Percentiles rank a stretch among this genome's conserved stretches.
Conservation (phyloP, 1,140 invertebrate genomes). For the Phthorimaea operculella region DNA sequence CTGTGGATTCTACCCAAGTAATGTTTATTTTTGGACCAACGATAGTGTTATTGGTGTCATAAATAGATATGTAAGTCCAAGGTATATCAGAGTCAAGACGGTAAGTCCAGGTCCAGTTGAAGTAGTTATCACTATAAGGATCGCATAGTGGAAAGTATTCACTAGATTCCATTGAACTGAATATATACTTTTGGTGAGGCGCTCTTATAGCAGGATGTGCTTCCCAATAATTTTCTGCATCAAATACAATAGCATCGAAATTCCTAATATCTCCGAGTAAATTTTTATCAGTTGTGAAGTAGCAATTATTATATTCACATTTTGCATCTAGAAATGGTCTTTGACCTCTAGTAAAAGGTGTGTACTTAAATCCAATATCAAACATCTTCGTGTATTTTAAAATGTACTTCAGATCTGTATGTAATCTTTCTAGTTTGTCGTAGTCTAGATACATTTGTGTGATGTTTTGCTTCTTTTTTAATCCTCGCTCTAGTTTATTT, state of each 20-base stretch:
- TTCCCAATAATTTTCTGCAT: constrained; percentile 41
- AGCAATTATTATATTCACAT: constrained; percentile 39
- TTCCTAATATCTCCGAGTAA: constrained; percentile 30
- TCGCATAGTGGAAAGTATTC: constrained; percentile 30
- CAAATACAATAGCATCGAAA: constrained; percentile 47
- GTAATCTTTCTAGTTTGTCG: too few relatives aligned
- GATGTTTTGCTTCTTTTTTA: too few relatives aligned
- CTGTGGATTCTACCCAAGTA: constrained; percentile 32
- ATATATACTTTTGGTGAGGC: constrained; percentile 36
- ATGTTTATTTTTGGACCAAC: constrained; percentile 41
- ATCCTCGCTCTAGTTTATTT: too few relatives aligned
- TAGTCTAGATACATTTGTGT: too few relatives aligned
- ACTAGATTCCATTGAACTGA: constrained; percentile 32
- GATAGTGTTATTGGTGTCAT: constrained; percentile 25
- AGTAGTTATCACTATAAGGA: constrained; percentile 30
- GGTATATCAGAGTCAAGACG: constrained; percentile 39
- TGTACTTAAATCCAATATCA: background rate
- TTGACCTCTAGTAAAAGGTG: constrained; percentile 29
- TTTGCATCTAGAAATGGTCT: constrained; percentile 30
- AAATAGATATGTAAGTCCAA: constrained; percentile 26
- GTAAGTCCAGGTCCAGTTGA: constrained; percentile 45
- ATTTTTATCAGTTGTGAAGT: constrained; percentile 29
- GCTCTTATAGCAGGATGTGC: constrained; percentile 22
- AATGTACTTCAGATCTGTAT: background rate
- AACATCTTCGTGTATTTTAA: background rate